Evolutionary conservation across 2,797 vertebrate species (phyloP), one percentile per base, ranked within the genome.

Genomic region (Danio tinwini): DNA sequence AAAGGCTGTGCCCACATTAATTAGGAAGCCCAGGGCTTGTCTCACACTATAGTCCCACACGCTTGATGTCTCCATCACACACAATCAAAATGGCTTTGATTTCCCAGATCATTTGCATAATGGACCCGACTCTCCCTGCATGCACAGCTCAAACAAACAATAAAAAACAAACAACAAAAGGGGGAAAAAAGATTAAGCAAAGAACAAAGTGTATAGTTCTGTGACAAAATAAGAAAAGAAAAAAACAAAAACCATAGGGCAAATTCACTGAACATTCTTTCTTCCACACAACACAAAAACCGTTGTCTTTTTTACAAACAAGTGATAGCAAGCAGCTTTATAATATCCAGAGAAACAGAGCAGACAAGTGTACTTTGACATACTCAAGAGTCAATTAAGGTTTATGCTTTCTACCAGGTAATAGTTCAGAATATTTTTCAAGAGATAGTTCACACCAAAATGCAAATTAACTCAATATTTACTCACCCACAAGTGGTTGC

Each of bases 11-110:
- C 17, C 17, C 39, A 21, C 67, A 61, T 78, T 70, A 62, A 78
- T 78, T 69, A 78, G 65, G 44, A 70, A 78, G 45, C n/a, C 65
- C 45, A 62, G 10, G 29, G 55, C 55, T 78, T 65, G 53, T 77
- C 53, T 59, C 64, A 69, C 64, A 65, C 74, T 40, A 58, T 1
- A 59, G 44, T n/a, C 7, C 45, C 29, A 70, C 45, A 49, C 45
- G 62, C 45, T 52, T 70, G 55, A 71, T 78, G 58, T 78, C 58
- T 71, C 56, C 76, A 78, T 78, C 76, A 78, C 47, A 70, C 56
- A 63, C 56, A 63, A 40, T 62, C 56, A 62, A 78, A 78, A 71
- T 62, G 45, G 67, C 67, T 78, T 78, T 78, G 67, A 78, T 78
- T 78, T 62, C 67, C 9, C 47, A 62, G 65, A n/a, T 62, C 2